Evolutionary conservation across 2,888 invertebrate genomes (phyloP).

Genomic region (Scaptomyza cyrtandrae): DNA sequence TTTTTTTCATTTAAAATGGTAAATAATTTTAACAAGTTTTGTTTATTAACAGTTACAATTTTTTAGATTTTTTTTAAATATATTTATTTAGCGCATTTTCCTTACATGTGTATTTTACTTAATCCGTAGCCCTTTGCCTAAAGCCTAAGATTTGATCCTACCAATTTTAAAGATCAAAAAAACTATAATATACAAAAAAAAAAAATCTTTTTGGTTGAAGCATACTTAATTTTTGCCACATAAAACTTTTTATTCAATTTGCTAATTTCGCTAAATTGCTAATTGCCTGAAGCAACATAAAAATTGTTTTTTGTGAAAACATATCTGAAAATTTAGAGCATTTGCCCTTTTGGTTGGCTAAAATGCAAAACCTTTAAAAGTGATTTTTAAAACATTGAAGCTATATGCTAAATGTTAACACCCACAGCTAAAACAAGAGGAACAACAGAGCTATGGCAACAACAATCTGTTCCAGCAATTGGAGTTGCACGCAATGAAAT

Average conservation of each 20-base stretch:
- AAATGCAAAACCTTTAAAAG: constrained; percentile 21
- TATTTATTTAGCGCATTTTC: too few species aligned
- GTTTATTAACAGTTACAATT: too few species aligned
- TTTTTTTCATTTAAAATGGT: too few species aligned
- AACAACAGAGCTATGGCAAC: constrained; percentile 23
- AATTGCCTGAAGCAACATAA: not conserved
- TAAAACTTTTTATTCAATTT: not conserved
- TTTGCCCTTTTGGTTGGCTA: constrained; percentile 27
- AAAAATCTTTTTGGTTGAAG: too few species aligned
- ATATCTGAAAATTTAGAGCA: constrained; percentile 14
- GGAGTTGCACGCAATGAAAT: constrained; percentile 43
- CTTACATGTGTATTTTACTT: too few species aligned
- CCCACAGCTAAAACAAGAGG: constrained; percentile 34
- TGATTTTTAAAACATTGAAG: constrained; percentile 18
- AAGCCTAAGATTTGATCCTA: too few species aligned
- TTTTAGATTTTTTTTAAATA: too few species aligned
- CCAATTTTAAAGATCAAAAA: too few species aligned
- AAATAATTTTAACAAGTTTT: not conserved
- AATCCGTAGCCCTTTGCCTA: too few species aligned
- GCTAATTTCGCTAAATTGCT: not conserved
- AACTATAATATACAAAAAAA: too few species aligned
- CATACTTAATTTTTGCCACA: not conserved
- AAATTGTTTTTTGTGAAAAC: not conserved
- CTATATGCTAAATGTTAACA: constrained; percentile 38
- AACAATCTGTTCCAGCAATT: constrained; percentile 43